Evolutionary conservation across 2,797 vertebrate species (phyloP), one percentile per base, ranked within the genome.

Genomic region (Anolis apletophallus): DNA sequence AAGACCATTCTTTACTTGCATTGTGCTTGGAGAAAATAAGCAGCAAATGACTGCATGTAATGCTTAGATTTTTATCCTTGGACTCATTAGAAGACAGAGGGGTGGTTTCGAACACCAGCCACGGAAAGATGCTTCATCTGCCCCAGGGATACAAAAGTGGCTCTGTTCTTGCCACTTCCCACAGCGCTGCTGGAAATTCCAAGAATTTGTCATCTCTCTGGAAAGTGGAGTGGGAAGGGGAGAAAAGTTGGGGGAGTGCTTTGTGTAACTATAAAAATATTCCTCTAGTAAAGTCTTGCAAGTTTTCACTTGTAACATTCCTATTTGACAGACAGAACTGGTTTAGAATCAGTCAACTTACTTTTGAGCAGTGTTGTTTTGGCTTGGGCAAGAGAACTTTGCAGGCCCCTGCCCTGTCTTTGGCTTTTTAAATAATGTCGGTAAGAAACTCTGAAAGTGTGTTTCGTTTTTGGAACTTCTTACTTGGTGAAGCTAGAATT

Each of bases 91-190:
- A 46, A 72, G n/a, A 36, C 16, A 17, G 52, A 77, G 50, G 67
- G 23, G 40, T 61, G 54, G 29, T 6, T 71, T 54, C 59, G 52
- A 36, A 32, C 36, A 71, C n/a, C n/a, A 50, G 55, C 54, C 32
- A 78, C 21, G 5, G 46, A 14, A 74, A 57, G 19, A 40, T 64
- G 61, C 74, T 50, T 74, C 59, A 54, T 34, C 21, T 61, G 23
- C n/a, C 57, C 29, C 9, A 19, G 52, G 36, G 36, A 87, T 1
- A 13, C 50, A 87, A 83, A 71, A 34, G n/a, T 32, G 71, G 9
- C 36, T 82, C 61, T 79, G 68, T 83, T 82, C 73, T 10, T 86
- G 29, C 32, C 64, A 13, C 7, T 74, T 50, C 54, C 67, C 40
- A 16, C 14, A 71, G 32, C 23, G 23, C 14, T 71, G 14, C 19